Evolutionary conservation across 1,140 invertebrate species (phyloP).

Genomic region (Ooceraea biroi): DNA sequence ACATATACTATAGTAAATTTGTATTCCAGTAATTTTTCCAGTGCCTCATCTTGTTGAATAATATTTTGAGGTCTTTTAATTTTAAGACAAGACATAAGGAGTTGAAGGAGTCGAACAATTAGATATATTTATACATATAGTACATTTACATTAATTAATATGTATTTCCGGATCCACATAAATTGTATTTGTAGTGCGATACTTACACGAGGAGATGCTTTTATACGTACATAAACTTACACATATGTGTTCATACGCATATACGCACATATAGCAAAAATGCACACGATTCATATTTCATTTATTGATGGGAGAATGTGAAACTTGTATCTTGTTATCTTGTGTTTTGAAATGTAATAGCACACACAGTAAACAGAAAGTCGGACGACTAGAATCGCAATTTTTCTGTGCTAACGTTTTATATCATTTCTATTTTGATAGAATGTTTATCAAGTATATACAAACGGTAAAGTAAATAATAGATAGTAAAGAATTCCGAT

Average conservation of each 20-base stretch:
- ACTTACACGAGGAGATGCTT: constrained; percentile 16
- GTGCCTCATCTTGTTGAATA: too few relatives aligned
- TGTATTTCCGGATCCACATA: constrained; percentile 17
- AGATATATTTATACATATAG: constrained; percentile 24
- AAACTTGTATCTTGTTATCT: constrained; percentile 18
- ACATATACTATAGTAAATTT: too few relatives aligned
- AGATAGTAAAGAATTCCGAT: constrained; percentile 10
- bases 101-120: neutral
- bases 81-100: neutral
- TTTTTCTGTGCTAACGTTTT: constrained; percentile 38
- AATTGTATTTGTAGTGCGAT: constrained; percentile 14
- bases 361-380: constrained; percentile 38
- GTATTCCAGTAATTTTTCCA: too few relatives aligned
- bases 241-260: constrained; percentile 40
- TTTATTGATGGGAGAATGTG: neutral
- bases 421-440: constrained; percentile 38
- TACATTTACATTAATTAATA: constrained; percentile 46
- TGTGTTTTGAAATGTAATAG: constrained; percentile 21
- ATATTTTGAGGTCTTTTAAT: neutral
- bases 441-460: constrained; percentile 10
- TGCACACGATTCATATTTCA: constrained; percentile 9
- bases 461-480: neutral
- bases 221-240: constrained; percentile 11
- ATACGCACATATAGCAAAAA: constrained; percentile 22
- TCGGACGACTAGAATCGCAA: constrained; percentile 5